Percentiles rank a stretch among this genome's conserved stretches.
phyloP scores from a whole-genome alignment of 1,140 invertebrate species.

The Gonioctena quinquepunctata region DNA sequence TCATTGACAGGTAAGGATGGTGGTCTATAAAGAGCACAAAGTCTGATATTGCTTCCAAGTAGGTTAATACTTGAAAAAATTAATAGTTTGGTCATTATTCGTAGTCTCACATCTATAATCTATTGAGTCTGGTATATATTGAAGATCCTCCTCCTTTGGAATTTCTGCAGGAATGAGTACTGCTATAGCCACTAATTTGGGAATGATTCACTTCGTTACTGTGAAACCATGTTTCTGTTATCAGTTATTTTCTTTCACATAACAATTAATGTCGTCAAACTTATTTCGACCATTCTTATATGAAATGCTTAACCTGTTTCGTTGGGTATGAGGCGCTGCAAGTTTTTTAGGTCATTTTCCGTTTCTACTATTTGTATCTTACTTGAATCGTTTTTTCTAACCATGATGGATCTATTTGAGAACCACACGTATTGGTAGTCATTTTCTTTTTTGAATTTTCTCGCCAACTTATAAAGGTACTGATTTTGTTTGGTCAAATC shows the following conservation, averaged over 20 bases:
- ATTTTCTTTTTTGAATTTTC: too few relatives aligned
- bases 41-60: background rate
- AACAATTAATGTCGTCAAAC: background rate
- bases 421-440: too few relatives aligned
- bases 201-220: background rate
- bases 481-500: too few relatives aligned
- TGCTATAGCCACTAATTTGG: too few relatives aligned
- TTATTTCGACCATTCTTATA: background rate
- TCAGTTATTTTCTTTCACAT: background rate
- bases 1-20: background rate
- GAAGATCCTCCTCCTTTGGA: background rate
- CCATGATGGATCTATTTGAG: too few relatives aligned
- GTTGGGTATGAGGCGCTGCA: too few relatives aligned
- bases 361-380: too few relatives aligned
- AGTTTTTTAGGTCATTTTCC: too few relatives aligned
- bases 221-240: background rate
- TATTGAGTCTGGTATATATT: background rate
- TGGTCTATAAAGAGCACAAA: too few relatives aligned
- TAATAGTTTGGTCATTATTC: background rate
- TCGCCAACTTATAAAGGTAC: too few relatives aligned
- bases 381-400: too few relatives aligned
- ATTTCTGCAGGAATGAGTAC: background rate
- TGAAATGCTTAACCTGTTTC: too few relatives aligned
- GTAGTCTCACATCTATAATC: background rate
- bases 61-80: background rate